Percentiles rank a stretch among this genome's conserved stretches.
Evolutionary conservation across 2,113 vertebrate genomes (phyloP).

Genomic region (Epinephelus lanceolatus): DNA sequence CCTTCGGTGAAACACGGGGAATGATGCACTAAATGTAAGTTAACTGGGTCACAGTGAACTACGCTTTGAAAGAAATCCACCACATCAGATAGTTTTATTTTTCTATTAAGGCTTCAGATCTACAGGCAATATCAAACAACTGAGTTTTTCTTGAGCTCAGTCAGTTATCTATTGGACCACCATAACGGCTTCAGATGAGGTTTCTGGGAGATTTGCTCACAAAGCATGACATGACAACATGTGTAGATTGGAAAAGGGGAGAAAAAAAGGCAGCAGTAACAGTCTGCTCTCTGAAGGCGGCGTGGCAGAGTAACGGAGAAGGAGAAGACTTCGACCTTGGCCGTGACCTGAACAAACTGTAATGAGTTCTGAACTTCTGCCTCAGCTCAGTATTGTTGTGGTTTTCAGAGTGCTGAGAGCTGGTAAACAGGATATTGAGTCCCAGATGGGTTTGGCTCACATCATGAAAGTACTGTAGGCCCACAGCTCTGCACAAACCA

Average conservation of each 20-base stretch:
- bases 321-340: conserved; percentile 55
- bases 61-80: neutral
- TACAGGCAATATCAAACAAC: neutral
- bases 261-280: neutral
- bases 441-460: conserved; percentile 69
- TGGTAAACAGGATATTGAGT: conserved; percentile 77
- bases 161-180: neutral
- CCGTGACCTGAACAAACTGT: conserved; percentile 59
- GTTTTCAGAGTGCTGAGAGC: conserved; percentile 73
- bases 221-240: conserved; percentile 17
- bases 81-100: conserved; percentile 1
- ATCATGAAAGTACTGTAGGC: conserved; percentile 62
- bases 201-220: conserved; percentile 8
- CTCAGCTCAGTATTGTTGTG: conserved; percentile 64
- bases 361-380: conserved; percentile 71
- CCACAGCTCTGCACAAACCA: conserved; percentile 42
- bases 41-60: neutral
- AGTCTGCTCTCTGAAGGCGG: neutral
- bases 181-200: neutral
- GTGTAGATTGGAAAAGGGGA: neutral
- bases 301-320: neutral
- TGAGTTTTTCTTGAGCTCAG: neutral
- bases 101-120: neutral
- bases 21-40: neutral
- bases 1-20: neutral